Base-by-base conservation (phyloP, 64 coral and sea anemone genomes). In the Trachythela sp. region DNA sequence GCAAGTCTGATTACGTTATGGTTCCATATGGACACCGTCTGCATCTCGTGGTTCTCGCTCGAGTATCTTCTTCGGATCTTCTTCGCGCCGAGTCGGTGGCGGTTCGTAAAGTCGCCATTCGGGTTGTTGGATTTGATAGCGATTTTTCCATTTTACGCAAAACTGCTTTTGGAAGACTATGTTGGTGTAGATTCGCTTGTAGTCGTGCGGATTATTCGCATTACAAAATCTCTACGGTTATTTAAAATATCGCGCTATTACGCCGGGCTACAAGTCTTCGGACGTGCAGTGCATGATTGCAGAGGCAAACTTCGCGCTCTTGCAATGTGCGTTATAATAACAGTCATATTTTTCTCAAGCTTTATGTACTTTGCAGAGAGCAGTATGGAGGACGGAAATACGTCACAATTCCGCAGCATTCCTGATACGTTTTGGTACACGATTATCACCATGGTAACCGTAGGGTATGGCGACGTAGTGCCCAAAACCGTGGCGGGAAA, bases 371-470 rank as follows among this genome's bases (percentile, higher is more conserved):
- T 89, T 86, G 83, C 67, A 2, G 96, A 99, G 17, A 87, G 87
- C 68, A 56, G 31, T 43, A 29, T 54, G n/a, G 75, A 36, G 8
- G 33, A 39, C 15, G 75, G 34, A 36, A 39, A 80, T 35, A 39
- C 9, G 9, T 39, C 37, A 0, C 75, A 54, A 10, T 99, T 99
- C 54, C 84, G 40, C 24, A 99, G 96, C 56, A 99, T 99, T 36
- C 96, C 96, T 36, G 96, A 40, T 0, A 93, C 93, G 11, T 94
- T 95, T 91, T 99, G 96, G 96, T 99, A 93, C 84, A 87, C 84
- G 31, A 86, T 95, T 39, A 92, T 99, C 75, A 99, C 96, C 87
- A 99, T 99, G 96, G 94, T 94, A 87, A 99, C 96, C 2, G 96
- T 99, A 29, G 96, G 96, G 0, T 98, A 94, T 39, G 95, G 95